A percentile compares a stretch with the other conserved stretches of the same genome.
Evolutionary conservation across 1,140 invertebrate genomes (phyloP).

Genomic region (Microplitis mediator): DNA sequence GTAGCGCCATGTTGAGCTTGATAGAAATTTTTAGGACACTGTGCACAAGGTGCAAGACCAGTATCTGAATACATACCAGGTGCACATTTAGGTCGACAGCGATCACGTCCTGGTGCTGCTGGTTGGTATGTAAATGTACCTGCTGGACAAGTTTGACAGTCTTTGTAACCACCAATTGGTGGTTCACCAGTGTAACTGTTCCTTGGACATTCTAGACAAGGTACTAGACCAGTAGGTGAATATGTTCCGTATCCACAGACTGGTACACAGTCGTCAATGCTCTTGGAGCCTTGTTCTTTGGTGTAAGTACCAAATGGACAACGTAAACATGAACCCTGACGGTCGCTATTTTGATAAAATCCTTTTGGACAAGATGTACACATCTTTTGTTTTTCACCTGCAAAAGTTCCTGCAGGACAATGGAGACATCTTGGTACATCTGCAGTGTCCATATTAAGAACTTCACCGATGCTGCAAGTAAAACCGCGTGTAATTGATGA

Average conservation of each 20-base stretch:
- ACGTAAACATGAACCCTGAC: conserved; percentile 83
- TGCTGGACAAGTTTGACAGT: conserved; percentile 90
- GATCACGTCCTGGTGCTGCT: conserved; percentile 80
- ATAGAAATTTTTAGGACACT: conserved; percentile 92
- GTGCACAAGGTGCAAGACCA: conserved; percentile 91
- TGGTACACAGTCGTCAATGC: conserved; percentile 82
- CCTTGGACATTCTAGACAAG: conserved; percentile 92
- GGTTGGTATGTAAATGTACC: conserved; percentile 92
- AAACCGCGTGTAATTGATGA: conserved; percentile 89
- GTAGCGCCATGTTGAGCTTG: conserved; percentile 83
- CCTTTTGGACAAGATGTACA: conserved; percentile 90
- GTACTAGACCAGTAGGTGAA: conserved; percentile 91
- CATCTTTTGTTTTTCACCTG: conserved; percentile 81
- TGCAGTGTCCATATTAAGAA: conserved; percentile 88
- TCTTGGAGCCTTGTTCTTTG: conserved; percentile 86
- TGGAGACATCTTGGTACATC: conserved; percentile 88
- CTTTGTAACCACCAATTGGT: conserved; percentile 88
- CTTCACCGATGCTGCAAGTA: conserved; percentile 90
- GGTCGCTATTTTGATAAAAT: conserved; percentile 89
- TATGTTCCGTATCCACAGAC: conserved; percentile 97
- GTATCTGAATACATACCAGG: conserved; percentile 93
- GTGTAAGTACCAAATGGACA: conserved; percentile 95
- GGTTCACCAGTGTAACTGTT: conserved; percentile 91
- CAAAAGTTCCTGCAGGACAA: conserved; percentile 94
- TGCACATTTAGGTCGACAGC: conserved; percentile 90